A percentile compares a stretch with the other conserved stretches of the same genome.
These are phyloP conservation scores for Coptotermes formosanus DNA, from an alignment of 1,140 invertebrate genomes.

Conservation along the genomic window DNA sequence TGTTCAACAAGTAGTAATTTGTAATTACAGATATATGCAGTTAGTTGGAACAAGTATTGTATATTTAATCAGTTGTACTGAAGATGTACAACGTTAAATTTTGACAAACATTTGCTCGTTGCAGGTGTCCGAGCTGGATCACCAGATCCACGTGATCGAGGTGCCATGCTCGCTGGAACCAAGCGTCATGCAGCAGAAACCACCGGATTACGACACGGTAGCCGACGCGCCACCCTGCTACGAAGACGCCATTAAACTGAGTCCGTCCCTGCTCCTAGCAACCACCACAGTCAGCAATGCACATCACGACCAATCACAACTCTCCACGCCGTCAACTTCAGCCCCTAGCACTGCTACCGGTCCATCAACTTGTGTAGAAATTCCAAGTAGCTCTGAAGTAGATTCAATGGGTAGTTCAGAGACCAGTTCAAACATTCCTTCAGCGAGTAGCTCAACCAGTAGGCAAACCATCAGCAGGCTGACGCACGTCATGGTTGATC, in stretches of 20 bases:
- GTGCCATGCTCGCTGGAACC: slow-evolving; percentile 41
- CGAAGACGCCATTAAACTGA: slow-evolving; percentile 70
- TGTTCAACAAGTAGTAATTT: no score
- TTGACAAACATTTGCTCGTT: slow-evolving; percentile 27
- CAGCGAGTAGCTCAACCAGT: background rate
- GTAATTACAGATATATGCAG: no score
- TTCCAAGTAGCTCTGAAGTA: no score
- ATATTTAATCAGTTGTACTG: no score
- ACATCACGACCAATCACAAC: slow-evolving; percentile 39
- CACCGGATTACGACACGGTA: slow-evolving; percentile 70
- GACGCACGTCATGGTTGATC: background rate
- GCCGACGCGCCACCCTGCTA: slow-evolving; percentile 67
- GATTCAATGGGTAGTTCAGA: no score
- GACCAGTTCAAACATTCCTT: no score
- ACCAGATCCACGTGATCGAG: slow-evolving; percentile 64
- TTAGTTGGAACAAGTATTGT: no score
- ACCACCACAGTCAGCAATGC: slow-evolving; percentile 40
- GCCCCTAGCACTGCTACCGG: background rate
- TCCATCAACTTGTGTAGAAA: no score
- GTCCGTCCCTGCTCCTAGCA: slow-evolving; percentile 53
- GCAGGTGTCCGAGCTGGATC: slow-evolving; percentile 54
- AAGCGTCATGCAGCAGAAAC: slow-evolving; percentile 55
- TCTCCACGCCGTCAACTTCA: background rate
- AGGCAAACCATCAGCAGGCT: background rate
- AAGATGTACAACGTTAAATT: no score